Percentiles rank a stretch among this genome's conserved stretches.
Evolutionary conservation across 2,797 vertebrate genomes (phyloP).

Genomic region (Picus viridis): DNA sequence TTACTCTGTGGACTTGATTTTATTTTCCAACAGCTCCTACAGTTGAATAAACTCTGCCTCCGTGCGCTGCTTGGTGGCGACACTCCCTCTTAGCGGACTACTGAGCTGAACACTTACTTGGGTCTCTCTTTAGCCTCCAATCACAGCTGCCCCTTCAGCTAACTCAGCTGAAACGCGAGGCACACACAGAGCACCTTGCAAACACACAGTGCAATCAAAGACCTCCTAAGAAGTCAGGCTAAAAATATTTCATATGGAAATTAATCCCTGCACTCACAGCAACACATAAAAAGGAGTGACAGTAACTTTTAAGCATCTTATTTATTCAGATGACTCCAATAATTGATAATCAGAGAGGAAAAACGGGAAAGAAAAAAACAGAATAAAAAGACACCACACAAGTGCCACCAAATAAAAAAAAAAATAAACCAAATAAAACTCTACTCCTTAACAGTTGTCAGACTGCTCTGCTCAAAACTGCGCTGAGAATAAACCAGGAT

Average conservation of each 20-base stretch:
- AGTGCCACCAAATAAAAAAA: neutral
- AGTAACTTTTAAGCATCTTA: neutral
- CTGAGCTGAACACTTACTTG: neutral
- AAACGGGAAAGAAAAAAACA: neutral
- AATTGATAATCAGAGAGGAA: neutral
- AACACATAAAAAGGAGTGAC: neutral
- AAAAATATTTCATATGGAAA: neutral
- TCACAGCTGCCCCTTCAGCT: neutral
- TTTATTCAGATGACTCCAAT: neutral
- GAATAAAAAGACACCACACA: neutral
- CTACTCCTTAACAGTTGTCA: neutral
- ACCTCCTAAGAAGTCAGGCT: neutral
- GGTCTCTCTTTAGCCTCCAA: neutral
- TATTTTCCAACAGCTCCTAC: neutral
- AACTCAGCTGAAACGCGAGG: neutral
- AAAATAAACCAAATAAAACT: neutral
- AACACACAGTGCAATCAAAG: neutral
- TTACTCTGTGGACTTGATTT: neutral
- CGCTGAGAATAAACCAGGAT: neutral
- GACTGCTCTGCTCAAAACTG: neutral
- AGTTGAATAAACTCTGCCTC: neutral
- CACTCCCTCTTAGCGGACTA: neutral
- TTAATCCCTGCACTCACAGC: neutral
- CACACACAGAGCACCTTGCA: neutral
- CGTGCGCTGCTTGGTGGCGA: neutral